Evolutionary conservation across 2,888 invertebrate species (phyloP).

Genomic region (Lasioglossum calceatum): DNA sequence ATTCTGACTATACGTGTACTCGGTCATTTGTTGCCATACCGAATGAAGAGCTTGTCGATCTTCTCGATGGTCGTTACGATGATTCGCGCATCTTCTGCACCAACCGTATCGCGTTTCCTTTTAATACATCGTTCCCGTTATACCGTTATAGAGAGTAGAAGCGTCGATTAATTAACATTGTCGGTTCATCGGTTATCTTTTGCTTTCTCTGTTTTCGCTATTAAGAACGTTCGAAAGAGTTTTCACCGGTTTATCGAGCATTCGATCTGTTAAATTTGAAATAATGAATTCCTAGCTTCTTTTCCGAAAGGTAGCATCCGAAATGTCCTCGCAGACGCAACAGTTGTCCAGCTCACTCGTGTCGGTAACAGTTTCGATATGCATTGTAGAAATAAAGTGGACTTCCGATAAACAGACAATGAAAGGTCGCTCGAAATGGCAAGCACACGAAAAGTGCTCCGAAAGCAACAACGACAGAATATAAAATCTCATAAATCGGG

Average conservation of each 20-base stretch:
- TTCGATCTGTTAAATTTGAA: background rate
- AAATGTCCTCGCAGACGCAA: background rate
- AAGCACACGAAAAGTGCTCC: background rate
- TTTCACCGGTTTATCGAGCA: background rate
- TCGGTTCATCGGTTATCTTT: background rate
- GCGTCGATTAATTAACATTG: background rate
- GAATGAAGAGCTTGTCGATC: background rate
- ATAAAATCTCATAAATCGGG: background rate
- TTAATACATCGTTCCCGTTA: background rate
- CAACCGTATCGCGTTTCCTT: conserved; percentile 4
- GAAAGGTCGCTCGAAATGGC: background rate
- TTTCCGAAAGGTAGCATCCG: background rate
- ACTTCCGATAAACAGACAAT: background rate
- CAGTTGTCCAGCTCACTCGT: background rate
- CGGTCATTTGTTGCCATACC: background rate
- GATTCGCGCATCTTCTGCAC: background rate
- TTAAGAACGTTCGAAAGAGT: background rate
- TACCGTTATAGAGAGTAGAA: background rate
- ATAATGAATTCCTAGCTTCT: background rate
- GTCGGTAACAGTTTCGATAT: too few species aligned
- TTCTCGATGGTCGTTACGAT: background rate
- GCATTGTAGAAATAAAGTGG: too few species aligned
- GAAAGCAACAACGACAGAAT: background rate
- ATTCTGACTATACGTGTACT: background rate
- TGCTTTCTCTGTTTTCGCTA: background rate